Conservation (phyloP, 2,888 invertebrate species). For the Megaustenia siamemsis region DNA sequence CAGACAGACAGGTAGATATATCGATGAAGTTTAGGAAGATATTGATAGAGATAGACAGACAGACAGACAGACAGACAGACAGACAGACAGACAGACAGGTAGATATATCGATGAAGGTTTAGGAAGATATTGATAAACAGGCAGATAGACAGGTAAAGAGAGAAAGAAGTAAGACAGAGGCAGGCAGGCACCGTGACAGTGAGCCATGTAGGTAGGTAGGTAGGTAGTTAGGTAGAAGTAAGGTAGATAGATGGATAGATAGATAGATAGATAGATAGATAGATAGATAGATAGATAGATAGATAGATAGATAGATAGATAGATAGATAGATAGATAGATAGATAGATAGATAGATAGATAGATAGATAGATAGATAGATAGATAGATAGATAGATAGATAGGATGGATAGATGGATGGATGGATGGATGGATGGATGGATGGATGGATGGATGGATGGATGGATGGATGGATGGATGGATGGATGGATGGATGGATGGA, state of each 20-base stretch:
- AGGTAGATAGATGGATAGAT: background rate
- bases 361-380: conserved; percentile 33
- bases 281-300: background rate
- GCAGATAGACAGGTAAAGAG: background rate
- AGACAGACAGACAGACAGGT: conserved; percentile 2
- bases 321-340: background rate
- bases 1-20: background rate
- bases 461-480: conserved; percentile 31
- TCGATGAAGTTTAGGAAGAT: background rate
- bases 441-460: conserved; percentile 31
- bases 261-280: conserved; percentile 1
- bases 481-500: conserved; percentile 31
- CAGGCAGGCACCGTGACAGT: background rate
- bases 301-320: background rate
- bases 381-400: conserved; percentile 39
- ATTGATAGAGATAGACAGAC: conserved; percentile 3
- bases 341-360: background rate
- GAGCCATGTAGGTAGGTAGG: background rate
- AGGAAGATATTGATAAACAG: too few species aligned
- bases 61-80: conserved; percentile 22
- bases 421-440: conserved; percentile 28
- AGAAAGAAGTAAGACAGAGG: too few species aligned
- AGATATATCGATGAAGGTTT: background rate
- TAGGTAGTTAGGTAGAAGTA: background rate
- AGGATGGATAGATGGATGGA: conserved; percentile 27